These are phyloP conservation scores for Pedionomus torquatus DNA, from an alignment of 2,113 vertebrate species.

Conservation along the genomic window DNA sequence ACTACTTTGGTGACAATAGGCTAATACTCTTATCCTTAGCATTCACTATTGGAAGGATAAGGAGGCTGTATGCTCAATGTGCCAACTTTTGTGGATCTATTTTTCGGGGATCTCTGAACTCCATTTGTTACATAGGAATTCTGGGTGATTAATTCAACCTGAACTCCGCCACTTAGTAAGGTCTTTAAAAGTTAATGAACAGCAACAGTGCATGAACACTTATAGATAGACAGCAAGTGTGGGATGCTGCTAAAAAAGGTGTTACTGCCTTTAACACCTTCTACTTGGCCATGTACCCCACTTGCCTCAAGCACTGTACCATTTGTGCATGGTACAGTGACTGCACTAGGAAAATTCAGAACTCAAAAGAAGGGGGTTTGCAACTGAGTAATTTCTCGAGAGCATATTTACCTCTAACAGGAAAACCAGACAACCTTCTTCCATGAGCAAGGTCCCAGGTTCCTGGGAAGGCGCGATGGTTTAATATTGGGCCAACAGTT, in stretches of 20 bases:
- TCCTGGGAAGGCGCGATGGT: not conserved
- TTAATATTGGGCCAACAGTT: not conserved
- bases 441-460: not conserved
- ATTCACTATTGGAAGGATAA: not conserved
- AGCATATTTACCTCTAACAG: not conserved
- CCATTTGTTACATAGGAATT: not conserved
- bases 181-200: not conserved
- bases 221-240: not conserved
- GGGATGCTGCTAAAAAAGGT: not conserved
- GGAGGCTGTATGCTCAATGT: not conserved
- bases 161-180: not conserved
- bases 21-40: not conserved
- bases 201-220: not conserved
- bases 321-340: not conserved
- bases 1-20: not conserved
- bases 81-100: not conserved
- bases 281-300: not conserved
- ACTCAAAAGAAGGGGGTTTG: not conserved
- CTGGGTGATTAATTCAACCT: not conserved
- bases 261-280: accelerated
- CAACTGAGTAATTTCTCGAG: not conserved
- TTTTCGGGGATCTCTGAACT: not conserved
- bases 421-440: not conserved
- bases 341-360: not conserved
- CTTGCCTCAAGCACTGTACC: not conserved